Base-by-base conservation (phyloP, 2,888 invertebrate species). In the Polia nebulosa region DNA sequence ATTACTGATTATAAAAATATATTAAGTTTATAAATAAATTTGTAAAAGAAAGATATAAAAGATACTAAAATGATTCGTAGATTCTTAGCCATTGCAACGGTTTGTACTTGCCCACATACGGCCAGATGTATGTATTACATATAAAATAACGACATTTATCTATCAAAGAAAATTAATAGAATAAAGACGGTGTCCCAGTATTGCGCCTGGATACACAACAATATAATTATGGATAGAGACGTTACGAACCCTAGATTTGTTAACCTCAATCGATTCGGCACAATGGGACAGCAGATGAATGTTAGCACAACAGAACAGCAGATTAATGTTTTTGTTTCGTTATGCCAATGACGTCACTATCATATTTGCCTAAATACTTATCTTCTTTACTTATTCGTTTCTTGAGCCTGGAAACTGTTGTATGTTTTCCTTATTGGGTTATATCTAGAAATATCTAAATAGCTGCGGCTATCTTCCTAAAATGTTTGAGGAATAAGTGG, bases 291-390 rank as follows among this genome's bases (percentile, higher is more conserved):
- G 15, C 47, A 39, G 13, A 15, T 13, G 11, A 27, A 13, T 3
- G 17, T 57, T 76, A n/a, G n/a, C n/a, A n/a, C n/a, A n/a, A n/a
- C 6, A 11, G 20, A 49, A 49, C 22, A 27, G 17, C 57, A 44
- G 9, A 17, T 17, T 8, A 32, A 17, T 4, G 15, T 58, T 78
- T 70, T 64, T 63, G 29, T 41, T 47, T 20, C 22, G 25, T 47
- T 32, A 49, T 57, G 51, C 22, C 22, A 66, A 39, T 78, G 72
- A 74, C 68, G 59, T 74, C 70, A 82, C 51, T 52, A 22, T 52
- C 15, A 29, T 58, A 51, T 63, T 66, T 70, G 53, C 41, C 27
- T 56, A 22, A 44, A 39, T 41, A 36, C 51, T 49, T 77, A 59
- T 53, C 34, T 51, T 66, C 22, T 60, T 55, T 59, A 66, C 32